Evolutionary conservation across 2,797 vertebrate species (phyloP).

Genomic region (Parauchenoglanis ngamensis): DNA sequence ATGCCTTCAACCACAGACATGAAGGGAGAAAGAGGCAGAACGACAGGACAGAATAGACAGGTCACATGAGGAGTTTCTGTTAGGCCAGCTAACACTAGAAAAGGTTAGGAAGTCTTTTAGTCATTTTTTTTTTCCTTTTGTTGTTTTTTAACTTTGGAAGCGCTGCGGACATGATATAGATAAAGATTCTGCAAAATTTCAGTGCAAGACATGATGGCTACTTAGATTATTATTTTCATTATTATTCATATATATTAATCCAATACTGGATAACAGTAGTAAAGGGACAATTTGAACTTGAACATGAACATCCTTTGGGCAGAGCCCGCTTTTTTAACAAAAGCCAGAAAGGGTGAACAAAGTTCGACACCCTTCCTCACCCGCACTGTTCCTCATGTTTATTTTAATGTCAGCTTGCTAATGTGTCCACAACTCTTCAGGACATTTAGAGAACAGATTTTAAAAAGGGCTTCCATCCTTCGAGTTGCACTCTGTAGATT

Average conservation of each 20-base stretch:
- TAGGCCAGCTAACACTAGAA: constrained; percentile 81
- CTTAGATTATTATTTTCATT: constrained; percentile 64
- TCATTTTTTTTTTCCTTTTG: constrained; percentile 29
- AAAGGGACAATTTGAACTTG: constrained; percentile 74
- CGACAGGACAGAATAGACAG: constrained; percentile 42
- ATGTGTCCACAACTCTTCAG: not conserved
- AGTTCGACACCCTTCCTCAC: constrained; percentile 2
- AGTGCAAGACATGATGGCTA: constrained; percentile 83
- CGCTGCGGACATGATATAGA: constrained; percentile 71
- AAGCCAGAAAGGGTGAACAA: constrained; percentile 38
- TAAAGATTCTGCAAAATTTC: constrained; percentile 67
- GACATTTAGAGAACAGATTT: not conserved
- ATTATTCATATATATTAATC: constrained; percentile 60
- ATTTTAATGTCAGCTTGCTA: constrained; percentile 36
- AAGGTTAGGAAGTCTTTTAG: constrained; percentile 61
- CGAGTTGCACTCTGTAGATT: constrained; percentile 5
- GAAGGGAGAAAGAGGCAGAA: constrained; percentile 59
- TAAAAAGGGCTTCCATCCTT: constrained; percentile 6
- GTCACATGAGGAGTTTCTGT: constrained; percentile 61
- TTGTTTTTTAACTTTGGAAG: constrained; percentile 69
- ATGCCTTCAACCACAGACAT: constrained; percentile 50
- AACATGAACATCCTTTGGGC: constrained; percentile 58
- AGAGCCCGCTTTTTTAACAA: constrained; percentile 54
- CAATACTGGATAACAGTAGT: constrained; percentile 73
- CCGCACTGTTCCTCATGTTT: constrained; percentile 6